Base-by-base conservation (phyloP, 2,797 vertebrate genomes). In the Graptemys geographica region DNA sequence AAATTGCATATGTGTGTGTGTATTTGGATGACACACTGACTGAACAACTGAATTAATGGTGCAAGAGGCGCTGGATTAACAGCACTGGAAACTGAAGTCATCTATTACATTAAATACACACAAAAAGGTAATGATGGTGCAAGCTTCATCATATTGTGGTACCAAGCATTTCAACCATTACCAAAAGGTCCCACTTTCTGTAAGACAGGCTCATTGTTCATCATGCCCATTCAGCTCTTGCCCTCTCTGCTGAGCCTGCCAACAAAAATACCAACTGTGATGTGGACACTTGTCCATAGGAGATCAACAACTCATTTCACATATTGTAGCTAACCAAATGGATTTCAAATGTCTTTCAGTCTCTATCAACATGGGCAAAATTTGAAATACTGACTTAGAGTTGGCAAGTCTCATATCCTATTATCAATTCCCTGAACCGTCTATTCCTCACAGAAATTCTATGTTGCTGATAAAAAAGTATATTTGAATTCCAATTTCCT, bases 401-500 rank as follows among this genome's bases (percentile, higher is more conserved):
- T 65, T 85, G 93, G 89, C 69, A 85, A 47, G 78, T 74, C 78
- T 93, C 81, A 93, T 52, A 96, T 82, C 79, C 92, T 56, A 88
- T 87, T 90, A 96, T 28, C 74, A 96, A 12, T 83, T 93, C 86
- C 65, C 83, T 94, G 28, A 95, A 28, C 55, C 72, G 95, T 62
- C 85, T 79, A 95, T 74, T 84, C 95, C 44, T 69, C 83, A 91
- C 69, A 33, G 31, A 96, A 95, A 97, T 88, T 84, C 31, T 88
- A 8, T 80, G 79, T n/a, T 81, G 85, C 8, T 87, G 37, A 23
- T 91, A n/a, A 37, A 83, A 69, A 69, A 84, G 87, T 62, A 28
- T 19, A 93, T 86, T 72, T 95, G n/a, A 86, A 94, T 90, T 91
- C 92, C 93, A 88, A 83, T 94, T 87, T 89, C 94, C 53, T 81